Percentiles rank a stretch among this genome's conserved stretches.
These are phyloP conservation scores for Conopomorpha cramerella DNA, from an alignment of 1,140 invertebrate species.

Conservation along the genomic window DNA sequence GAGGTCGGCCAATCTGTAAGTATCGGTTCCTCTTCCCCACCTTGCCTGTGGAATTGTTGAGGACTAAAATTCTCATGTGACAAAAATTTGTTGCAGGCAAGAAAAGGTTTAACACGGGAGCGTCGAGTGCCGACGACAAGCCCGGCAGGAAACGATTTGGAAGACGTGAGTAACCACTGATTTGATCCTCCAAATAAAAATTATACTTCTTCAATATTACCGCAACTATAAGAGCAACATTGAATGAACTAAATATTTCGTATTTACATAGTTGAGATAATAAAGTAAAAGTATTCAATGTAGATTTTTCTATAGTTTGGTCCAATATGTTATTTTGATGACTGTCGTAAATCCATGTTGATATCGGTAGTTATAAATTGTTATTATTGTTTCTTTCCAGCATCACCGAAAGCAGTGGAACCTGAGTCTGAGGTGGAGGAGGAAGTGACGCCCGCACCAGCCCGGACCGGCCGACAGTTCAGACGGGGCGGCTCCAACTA, in stretches of 20 bases:
- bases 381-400: slow-evolving; percentile 16
- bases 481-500: too few relatives aligned
- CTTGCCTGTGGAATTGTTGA: too few relatives aligned
- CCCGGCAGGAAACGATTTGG: slow-evolving; percentile 43
- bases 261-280: too few relatives aligned
- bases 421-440: slow-evolving; percentile 29
- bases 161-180: slow-evolving; percentile 48
- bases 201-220: too few relatives aligned
- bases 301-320: too few relatives aligned
- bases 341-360: slow-evolving; percentile 2
- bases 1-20: too few relatives aligned
- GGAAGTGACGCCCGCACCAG: slow-evolving; percentile 23
- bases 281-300: too few relatives aligned
- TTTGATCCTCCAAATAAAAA: too few relatives aligned
- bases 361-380: slow-evolving; percentile 2
- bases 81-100: slow-evolving; percentile 35
- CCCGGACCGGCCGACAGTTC: slow-evolving; percentile 27
- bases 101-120: slow-evolving; percentile 32
- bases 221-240: too few relatives aligned
- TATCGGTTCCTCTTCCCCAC: too few relatives aligned
- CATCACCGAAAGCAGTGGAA: slow-evolving; percentile 23
- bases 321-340: too few relatives aligned
- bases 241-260: too few relatives aligned
- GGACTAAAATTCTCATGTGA: slow-evolving; percentile 2
- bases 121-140: slow-evolving; percentile 23